These are phyloP conservation scores for Lutjanus argentimaculatus DNA, from an alignment of 2,797 vertebrate species.

Conservation along the genomic window DNA sequence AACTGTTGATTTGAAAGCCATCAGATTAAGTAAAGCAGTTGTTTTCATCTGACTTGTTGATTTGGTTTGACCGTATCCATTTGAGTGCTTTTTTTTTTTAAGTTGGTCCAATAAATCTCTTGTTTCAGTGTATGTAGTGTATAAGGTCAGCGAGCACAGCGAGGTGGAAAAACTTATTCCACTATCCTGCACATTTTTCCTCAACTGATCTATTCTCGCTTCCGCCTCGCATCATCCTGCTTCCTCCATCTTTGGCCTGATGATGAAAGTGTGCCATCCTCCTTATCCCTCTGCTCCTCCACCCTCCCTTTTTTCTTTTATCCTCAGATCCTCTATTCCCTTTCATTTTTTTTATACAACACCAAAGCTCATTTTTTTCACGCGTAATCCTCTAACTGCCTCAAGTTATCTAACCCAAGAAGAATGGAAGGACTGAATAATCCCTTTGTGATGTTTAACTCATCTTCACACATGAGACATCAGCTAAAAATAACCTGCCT, in stretches of 20 bases:
- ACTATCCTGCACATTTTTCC: conserved; percentile 35
- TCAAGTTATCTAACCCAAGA: conserved; percentile 31
- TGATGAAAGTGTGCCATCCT: conserved; percentile 60
- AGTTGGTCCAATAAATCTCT: too few relatives aligned
- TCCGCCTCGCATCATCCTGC: conserved; percentile 2
- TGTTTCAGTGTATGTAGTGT: not conserved
- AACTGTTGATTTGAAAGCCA: too few relatives aligned
- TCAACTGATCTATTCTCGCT: conserved; percentile 16
- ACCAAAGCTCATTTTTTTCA: not conserved
- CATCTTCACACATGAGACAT: not conserved
- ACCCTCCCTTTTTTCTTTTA: conserved; percentile 32
- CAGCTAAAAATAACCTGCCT: not conserved
- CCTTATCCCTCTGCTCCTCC: conserved; percentile 38
- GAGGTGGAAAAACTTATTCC: conserved; percentile 38
- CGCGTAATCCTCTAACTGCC: conserved; percentile 6
- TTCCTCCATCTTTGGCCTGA: conserved; percentile 50
- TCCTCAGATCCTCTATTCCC: conserved; percentile 14
- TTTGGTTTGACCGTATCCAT: too few relatives aligned
- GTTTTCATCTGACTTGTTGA: too few relatives aligned
- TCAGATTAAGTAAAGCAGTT: too few relatives aligned
- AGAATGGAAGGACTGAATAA: not conserved
- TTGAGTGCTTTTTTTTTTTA: too few relatives aligned
- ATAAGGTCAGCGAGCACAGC: conserved; percentile 4
- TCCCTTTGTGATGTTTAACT: not conserved
- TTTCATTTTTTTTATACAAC: conserved; percentile 24